Conservation (phyloP, 2,113 vertebrate genomes). For the Morone chrysops region DNA sequence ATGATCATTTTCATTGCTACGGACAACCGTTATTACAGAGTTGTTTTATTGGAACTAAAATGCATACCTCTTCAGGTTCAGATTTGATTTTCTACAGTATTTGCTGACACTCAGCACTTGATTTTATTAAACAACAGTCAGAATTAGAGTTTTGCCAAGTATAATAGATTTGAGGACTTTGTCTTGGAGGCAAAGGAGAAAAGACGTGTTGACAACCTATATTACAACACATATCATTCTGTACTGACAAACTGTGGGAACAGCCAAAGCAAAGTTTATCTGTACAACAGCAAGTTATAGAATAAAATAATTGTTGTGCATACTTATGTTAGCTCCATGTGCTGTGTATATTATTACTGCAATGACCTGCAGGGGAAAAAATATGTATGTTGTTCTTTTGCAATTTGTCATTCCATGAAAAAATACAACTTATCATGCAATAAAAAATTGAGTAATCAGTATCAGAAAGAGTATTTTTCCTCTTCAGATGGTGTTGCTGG, state of each 20-base stretch:
- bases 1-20: not conserved
- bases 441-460: not conserved
- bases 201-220: constrained; percentile 44
- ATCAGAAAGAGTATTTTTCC: not conserved
- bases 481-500: not conserved
- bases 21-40: not conserved
- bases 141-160: constrained; percentile 28
- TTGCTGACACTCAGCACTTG: constrained; percentile 3
- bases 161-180: constrained; percentile 46
- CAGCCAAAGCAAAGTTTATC: not conserved
- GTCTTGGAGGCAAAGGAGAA: constrained; percentile 44
- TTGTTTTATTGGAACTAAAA: not conserved
- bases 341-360: not conserved
- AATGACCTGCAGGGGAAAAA: not conserved
- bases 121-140: constrained; percentile 13
- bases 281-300: not conserved
- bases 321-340: not conserved
- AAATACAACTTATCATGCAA: not conserved
- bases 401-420: not conserved
- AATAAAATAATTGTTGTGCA: not conserved
- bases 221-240: constrained; percentile 6
- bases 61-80: constrained; percentile 14
- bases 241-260: constrained; percentile 26
- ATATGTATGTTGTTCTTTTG: not conserved
- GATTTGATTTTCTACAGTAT: constrained; percentile 2